Base-by-base conservation (phyloP, 2,797 vertebrate species). In the Cetoscarus ocellatus region DNA sequence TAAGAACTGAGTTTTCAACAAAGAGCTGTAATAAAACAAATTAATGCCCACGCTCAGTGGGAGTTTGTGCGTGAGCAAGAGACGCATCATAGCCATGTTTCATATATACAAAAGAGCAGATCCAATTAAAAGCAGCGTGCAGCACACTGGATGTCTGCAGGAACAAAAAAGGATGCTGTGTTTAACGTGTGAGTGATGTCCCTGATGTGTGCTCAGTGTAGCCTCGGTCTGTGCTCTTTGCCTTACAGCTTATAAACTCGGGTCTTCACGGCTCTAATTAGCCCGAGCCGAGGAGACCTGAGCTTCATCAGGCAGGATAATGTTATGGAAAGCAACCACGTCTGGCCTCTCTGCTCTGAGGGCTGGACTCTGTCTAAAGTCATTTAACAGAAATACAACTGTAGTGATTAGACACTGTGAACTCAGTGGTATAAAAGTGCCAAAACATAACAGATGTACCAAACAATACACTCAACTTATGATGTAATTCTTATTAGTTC, bases 261-360 rank as follows among this genome's bases (percentile, higher is more conserved):
- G 79, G 76, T 77, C 82, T 83, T 75, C 56, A 47, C 51, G 10
- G 74, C 73, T 82, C 74, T 80, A 90, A 89, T 91, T 87, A 88
- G 70, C 43, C 15, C 0, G 61, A 8, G 71, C 86, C 82, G 58
- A 50, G 13, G 82, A 86, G 86, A 74, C 79, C 71, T 27, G 27
- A 70, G 68, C 82, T 77, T 84, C 73, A 75, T 83, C 70, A 75
- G 61, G 65, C 49, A 63, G 75, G 84, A 85, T 73, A 61, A 53
- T 78, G 73, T 60, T 72, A 58, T 69, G 63, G 74, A 71, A 83
- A 80, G 83, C 74, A 74, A 72, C 65, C 48, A n/a, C 10, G 55
- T 70, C 72, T 69, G 55, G 34, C 57, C 78, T 75, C 64, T 39
- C 51, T 42, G 75, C 79, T 72, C 59, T 10, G 59, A 82, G 59